These are phyloP conservation scores for Picathartes gymnocephalus DNA, from an alignment of 2,113 vertebrate species.

Conservation along the genomic window DNA sequence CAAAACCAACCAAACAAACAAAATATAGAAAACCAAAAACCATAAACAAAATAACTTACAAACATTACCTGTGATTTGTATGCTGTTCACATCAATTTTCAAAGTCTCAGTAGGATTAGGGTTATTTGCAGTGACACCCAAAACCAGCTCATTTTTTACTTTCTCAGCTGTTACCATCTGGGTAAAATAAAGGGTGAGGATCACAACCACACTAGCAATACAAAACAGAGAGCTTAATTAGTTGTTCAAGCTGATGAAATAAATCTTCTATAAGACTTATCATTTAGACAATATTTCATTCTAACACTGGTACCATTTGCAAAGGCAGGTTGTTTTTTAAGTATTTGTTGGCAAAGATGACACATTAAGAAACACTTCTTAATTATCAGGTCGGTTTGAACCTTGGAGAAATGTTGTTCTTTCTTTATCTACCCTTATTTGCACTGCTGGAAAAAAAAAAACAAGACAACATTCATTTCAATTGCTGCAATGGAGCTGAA, in stretches of 20 bases:
- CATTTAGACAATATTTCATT: neutral
- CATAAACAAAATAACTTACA: neutral
- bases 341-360: neutral
- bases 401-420: neutral
- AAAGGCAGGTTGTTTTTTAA: neutral
- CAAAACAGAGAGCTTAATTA: neutral
- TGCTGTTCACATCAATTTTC: slow-evolving; percentile 71
- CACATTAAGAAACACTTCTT: neutral
- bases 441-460: neutral
- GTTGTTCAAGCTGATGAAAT: neutral
- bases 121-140: slow-evolving; percentile 52
- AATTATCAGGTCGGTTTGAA: neutral
- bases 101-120: slow-evolving; percentile 45
- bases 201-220: slow-evolving; percentile 60
- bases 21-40: too few species aligned
- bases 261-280: neutral
- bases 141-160: slow-evolving; percentile 64
- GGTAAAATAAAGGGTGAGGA: slow-evolving; percentile 67
- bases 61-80: slow-evolving; percentile 72
- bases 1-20: too few species aligned
- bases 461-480: neutral
- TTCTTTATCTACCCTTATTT: neutral
- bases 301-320: neutral
- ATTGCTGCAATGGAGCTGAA: neutral
- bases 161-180: slow-evolving; percentile 41